Base-by-base conservation (phyloP, 2,113 vertebrate genomes). In the Takifugu flavidus region DNA sequence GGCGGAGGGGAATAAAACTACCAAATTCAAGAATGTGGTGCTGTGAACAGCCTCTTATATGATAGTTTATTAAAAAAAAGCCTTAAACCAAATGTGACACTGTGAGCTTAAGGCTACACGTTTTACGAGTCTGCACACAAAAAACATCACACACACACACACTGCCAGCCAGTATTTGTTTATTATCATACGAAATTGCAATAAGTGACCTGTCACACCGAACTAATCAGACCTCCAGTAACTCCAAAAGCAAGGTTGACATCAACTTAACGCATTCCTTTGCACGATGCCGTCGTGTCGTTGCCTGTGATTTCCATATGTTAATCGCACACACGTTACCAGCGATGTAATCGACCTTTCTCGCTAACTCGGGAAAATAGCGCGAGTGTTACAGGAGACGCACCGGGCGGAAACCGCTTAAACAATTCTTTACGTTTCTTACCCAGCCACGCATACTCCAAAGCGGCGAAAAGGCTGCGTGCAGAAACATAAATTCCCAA, bases 371-470 rank as follows among this genome's bases (percentile, higher is more conserved):
- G 71, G 72, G 56, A 74, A 86, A 82, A 82, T 69, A 78, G 68
- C 69, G 72, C 72, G 58, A 60, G 49, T 63, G 62, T 73, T 65
- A 50, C 65, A 76, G 34, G 11, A 67, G 44, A 47, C 8, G 20
- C 27, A 72, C 53, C 58, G 25, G 44, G 49, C 26, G 59, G 45
- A 83, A 78, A 63, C 14, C 13, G 59, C 55, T 63, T 49, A 8
- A 68, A 58, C 53, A 59, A 64, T 57, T 53, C 20, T 26, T 59
- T 12, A 54, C 51, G 27, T 53, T 54, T 70, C 78, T 87, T 74
- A 87, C 79, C 85, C 12, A 69, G 59, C 60, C 66, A 77, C 67
- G 62, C 82, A 89, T 86, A 87, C 78, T 82, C 73, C 65, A 77
- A 77, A 65, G 45, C 55, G 56, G 15, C n/a, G 20, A 72, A 58